A percentile compares a stretch with the other conserved stretches of the same genome.
Evolutionary conservation across 2,888 invertebrate genomes (phyloP).

Genomic region (Xylota segnis): DNA sequence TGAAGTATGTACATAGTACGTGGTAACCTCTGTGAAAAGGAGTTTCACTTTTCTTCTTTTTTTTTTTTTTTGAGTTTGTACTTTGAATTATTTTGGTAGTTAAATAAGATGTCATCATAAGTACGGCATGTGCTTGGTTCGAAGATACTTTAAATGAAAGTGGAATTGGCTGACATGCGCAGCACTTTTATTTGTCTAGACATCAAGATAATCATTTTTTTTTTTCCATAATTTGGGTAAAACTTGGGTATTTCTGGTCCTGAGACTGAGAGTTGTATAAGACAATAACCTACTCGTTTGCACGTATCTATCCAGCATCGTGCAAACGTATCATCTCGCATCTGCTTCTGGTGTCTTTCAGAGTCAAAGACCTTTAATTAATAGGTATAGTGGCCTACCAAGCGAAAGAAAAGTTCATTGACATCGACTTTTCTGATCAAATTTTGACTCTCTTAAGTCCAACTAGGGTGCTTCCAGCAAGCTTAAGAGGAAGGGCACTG

Average conservation of each 20-base stretch:
- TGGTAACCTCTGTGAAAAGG: constrained; percentile 29
- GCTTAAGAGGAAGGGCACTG: too few relatives aligned
- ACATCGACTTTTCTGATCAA: too few relatives aligned
- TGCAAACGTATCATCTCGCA: too few relatives aligned
- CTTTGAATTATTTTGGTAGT: constrained; percentile 59
- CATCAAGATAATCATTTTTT: background rate
- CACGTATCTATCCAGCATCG: too few relatives aligned
- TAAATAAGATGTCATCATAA: constrained; percentile 71
- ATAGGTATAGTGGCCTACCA: too few relatives aligned
- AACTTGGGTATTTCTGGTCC: background rate
- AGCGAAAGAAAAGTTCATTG: too few relatives aligned
- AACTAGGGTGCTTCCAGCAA: too few relatives aligned
- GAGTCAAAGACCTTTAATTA: too few relatives aligned
- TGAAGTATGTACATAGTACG: constrained; percentile 15
- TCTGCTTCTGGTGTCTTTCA: too few relatives aligned
- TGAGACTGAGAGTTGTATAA: background rate
- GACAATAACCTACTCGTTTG: background rate
- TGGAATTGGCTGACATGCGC: constrained; percentile 49
- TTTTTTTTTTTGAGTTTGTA: constrained; percentile 39
- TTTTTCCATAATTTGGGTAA: background rate
- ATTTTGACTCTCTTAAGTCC: too few relatives aligned
- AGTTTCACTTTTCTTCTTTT: constrained; percentile 67
- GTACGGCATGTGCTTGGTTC: constrained; percentile 5
- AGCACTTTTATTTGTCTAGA: constrained; percentile 28
- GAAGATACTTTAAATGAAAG: constrained; percentile 67